These are phyloP conservation scores for Tinamus guttatus DNA, from an alignment of 2,113 vertebrate genomes.

Conservation along the genomic window DNA sequence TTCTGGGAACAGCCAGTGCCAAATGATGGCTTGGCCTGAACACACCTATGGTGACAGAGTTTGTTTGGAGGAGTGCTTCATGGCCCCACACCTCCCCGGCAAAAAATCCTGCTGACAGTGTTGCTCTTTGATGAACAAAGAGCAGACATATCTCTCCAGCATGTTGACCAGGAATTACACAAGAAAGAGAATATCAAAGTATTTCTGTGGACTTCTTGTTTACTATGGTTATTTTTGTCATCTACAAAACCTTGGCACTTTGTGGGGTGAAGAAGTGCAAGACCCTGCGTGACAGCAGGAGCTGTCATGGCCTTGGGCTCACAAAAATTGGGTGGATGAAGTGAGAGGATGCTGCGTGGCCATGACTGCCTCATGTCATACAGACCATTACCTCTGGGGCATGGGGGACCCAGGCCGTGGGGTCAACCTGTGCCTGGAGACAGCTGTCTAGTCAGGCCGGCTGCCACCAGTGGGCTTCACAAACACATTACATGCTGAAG, in stretches of 20 bases:
- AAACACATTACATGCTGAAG: not conserved
- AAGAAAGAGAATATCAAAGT: not conserved
- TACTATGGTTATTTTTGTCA: not conserved
- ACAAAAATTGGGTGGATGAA: not conserved
- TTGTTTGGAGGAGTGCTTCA: not conserved
- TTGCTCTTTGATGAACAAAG: not conserved
- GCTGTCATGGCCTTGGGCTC: not conserved
- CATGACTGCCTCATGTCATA: not conserved
- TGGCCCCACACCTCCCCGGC: not conserved
- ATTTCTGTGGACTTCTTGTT: not conserved
- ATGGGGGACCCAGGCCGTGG: not conserved
- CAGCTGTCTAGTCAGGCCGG: too few relatives aligned
- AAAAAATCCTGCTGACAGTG: not conserved
- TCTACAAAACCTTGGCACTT: not conserved
- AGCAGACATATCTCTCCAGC: not conserved
- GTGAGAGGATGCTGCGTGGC: not conserved
- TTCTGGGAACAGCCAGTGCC: not conserved
- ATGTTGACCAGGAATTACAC: not conserved
- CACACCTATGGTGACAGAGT: conserved; percentile 15
- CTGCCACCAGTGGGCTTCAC: not conserved
- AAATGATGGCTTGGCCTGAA: not conserved
- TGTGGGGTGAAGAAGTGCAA: not conserved
- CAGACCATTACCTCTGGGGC: not conserved
- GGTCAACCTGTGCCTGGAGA: not conserved
- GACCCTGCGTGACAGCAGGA: accelerated